Percentiles rank a stretch among this genome's conserved stretches.
phyloP scores from a whole-genome alignment of 2,797 vertebrate genomes.

The Xiphophorus birchmanni region DNA sequence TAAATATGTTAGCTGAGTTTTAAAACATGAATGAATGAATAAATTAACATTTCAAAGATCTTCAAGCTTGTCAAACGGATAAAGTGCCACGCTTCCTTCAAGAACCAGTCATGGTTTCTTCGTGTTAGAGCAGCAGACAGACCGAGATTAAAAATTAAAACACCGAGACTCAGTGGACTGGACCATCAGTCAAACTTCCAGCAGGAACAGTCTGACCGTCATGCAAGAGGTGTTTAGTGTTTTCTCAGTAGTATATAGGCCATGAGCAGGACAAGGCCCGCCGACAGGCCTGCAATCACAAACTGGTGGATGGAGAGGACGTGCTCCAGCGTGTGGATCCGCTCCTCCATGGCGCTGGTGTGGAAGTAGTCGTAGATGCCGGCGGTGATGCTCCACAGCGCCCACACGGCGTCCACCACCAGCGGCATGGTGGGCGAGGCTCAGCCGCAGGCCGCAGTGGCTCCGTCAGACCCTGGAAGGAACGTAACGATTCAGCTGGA shows the following conservation, averaged over 20 bases:
- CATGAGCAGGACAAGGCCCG: conserved; percentile 77
- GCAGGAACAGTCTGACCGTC: background rate
- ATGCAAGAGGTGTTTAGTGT: conserved; percentile 64
- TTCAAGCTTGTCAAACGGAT: background rate
- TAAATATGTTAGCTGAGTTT: background rate
- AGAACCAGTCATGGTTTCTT: background rate
- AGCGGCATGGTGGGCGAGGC: conserved; percentile 70
- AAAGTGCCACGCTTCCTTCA: conserved; percentile 4
- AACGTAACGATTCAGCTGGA: conserved; percentile 5
- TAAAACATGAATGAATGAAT: background rate
- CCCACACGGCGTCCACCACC: conserved; percentile 81
- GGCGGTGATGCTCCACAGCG: conserved; percentile 80
- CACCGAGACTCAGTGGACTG: background rate
- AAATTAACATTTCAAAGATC: background rate
- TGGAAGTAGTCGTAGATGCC: conserved; percentile 85
- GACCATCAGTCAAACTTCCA: conserved; percentile 5
- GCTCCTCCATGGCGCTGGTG: conserved; percentile 84
- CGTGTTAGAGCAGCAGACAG: background rate
- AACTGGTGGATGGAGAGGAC: conserved; percentile 80
- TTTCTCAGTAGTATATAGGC: conserved; percentile 82
- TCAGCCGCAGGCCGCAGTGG: conserved; percentile 16
- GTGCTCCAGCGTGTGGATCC: conserved; percentile 82
- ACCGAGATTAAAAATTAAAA: background rate
- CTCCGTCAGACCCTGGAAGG: conserved; percentile 34
- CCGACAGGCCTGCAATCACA: conserved; percentile 76